Percentiles rank a stretch among this genome's conserved stretches.
These are phyloP conservation scores for Siderastrea radians DNA, from an alignment of 92 coral and sea anemone species.

Conservation along the genomic window DNA sequence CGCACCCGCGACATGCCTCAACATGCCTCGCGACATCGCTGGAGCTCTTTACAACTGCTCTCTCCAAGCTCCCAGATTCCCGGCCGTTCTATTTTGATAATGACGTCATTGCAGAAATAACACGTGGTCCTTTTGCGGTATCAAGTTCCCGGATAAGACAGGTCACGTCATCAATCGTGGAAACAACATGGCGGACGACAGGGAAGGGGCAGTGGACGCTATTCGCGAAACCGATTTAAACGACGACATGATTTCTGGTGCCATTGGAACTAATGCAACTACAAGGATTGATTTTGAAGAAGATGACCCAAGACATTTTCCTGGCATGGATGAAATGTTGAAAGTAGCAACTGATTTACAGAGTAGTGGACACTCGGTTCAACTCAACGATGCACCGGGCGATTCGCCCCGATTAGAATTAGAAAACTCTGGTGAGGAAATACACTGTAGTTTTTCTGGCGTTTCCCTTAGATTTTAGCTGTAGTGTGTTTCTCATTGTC, in stretches of 20 bases:
- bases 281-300: slow-evolving; percentile 87
- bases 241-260: slow-evolving; percentile 94
- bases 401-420: slow-evolving; percentile 85
- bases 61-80: too few relatives aligned
- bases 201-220: slow-evolving; percentile 38
- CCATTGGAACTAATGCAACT: slow-evolving; percentile 90
- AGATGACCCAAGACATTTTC: slow-evolving; percentile 83
- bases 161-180: slow-evolving; percentile 70
- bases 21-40: too few relatives aligned
- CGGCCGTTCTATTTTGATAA: neutral
- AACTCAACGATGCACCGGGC: slow-evolving; percentile 66
- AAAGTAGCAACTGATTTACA: slow-evolving; percentile 99
- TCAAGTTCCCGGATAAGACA: slow-evolving; percentile 77
- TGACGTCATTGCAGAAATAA: neutral
- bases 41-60: too few relatives aligned
- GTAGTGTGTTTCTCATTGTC: neutral
- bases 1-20: too few relatives aligned
- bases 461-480: neutral
- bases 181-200: slow-evolving; percentile 45
- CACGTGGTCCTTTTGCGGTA: slow-evolving; percentile 10
- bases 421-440: slow-evolving; percentile 68
- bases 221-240: slow-evolving; percentile 97
- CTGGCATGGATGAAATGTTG: slow-evolving; percentile 98
- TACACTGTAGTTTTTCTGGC: neutral
- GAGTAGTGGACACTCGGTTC: slow-evolving; percentile 77